Conservation (phyloP, 2,113 vertebrate species). For the Nyctibius bracteatus region DNA sequence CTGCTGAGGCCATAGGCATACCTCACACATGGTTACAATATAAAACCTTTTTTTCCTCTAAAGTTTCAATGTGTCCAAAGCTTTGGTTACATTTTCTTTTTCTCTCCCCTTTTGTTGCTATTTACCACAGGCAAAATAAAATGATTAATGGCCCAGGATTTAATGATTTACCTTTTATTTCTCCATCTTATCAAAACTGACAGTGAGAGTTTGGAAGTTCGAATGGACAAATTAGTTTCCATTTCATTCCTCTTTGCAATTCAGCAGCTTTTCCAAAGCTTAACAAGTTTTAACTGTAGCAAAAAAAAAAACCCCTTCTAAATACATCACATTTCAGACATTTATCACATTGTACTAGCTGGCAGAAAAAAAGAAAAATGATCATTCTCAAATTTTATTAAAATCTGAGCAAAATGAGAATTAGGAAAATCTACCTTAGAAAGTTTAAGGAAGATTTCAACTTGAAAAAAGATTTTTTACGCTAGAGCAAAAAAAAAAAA, state of each 20-base stretch:
- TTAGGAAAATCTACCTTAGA: not conserved
- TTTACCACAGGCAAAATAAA: not conserved
- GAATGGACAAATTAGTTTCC: not conserved
- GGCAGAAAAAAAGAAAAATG: not conserved
- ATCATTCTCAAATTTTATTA: not conserved
- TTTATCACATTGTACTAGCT: not conserved
- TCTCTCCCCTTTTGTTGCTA: not conserved
- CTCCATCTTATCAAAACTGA: not conserved
- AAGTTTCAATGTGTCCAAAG: not conserved
- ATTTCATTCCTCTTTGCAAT: not conserved
- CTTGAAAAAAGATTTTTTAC: not conserved
- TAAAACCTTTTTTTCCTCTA: not conserved
- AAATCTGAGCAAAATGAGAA: not conserved
- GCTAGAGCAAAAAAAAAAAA: not conserved
- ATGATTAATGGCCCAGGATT: not conserved
- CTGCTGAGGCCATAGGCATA: not conserved
- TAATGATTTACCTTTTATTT: not conserved
- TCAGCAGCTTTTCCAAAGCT: not conserved
- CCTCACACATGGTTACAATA: not conserved
- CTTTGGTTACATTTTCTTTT: not conserved
- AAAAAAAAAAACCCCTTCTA: not conserved
- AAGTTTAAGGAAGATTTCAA: not conserved
- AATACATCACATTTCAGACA: not conserved
- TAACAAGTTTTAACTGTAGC: not conserved
- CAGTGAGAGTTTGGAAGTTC: not conserved